Conservation (phyloP, 2,113 vertebrate species). For the Heterochromis multidens region DNA sequence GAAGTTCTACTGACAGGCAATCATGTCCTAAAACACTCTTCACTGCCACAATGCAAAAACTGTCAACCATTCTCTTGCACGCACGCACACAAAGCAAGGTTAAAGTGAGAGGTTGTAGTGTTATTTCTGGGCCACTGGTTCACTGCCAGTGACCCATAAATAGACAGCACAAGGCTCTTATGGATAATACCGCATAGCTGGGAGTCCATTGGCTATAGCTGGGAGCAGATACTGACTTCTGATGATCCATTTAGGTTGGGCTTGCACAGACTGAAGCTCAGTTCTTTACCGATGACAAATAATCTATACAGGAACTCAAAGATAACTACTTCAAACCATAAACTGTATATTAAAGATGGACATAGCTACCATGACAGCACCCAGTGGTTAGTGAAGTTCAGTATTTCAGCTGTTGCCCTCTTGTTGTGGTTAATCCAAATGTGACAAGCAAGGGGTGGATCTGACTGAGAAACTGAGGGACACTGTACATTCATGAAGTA, state of each 20-base stretch:
- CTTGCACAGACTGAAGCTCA: neutral
- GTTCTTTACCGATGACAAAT: constrained; percentile 7
- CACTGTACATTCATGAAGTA: neutral
- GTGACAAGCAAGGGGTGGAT: neutral
- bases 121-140: constrained; percentile 54
- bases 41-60: neutral
- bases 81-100: neutral
- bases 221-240: neutral
- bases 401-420: neutral
- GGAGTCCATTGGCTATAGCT: constrained; percentile 5
- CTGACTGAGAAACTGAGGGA: neutral
- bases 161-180: constrained; percentile 38
- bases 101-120: constrained; percentile 1
- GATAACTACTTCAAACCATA: neutral
- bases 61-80: neutral
- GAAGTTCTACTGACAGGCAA: neutral
- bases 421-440: neutral
- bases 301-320: neutral
- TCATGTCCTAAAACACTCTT: neutral
- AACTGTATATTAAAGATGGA: neutral
- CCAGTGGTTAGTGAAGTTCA: neutral
- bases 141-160: constrained; percentile 50
- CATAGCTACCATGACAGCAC: neutral
- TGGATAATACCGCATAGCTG: constrained; percentile 29
- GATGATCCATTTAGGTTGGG: neutral